Evolutionary conservation across 1,140 invertebrate genomes (phyloP), one percentile per base, ranked within the genome.

Genomic region (Drosophila kanapiae): DNA sequence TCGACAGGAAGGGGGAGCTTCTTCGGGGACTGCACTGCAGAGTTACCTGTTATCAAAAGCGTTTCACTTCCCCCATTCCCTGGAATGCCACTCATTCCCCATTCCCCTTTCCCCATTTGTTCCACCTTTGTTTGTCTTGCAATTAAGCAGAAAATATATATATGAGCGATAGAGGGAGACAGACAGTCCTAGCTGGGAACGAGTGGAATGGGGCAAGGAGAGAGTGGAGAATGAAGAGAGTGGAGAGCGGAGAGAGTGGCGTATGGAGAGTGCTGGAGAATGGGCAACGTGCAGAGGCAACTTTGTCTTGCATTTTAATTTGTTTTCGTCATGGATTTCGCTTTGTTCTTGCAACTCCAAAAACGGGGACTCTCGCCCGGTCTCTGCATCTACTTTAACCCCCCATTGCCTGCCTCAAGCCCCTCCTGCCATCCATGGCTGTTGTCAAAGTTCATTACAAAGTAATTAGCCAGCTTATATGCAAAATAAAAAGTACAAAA

Each of bases 391-490:
- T 31, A 31, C 7, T 31, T 31, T 31, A 31, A 31, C 31, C 31
- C 31, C 31, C 10, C 4, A 23, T 1, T 23, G 23, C 23, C 23
- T 3, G 3, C 5, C 10, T 7, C n/a, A n/a, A 31, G 27, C 54
- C 27, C 13, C 27, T 37, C 23, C 14, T 14, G 3, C 16, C 16
- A 49, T 38, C 48, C 49, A 29, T 6, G 14, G 27, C 38, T 83
- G 59, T 90, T 90, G 85, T 85, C 78, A 78, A 90, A 91, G 82
- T 90, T 90, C 85, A 90, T 90, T 90, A 85, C 85, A 85, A 91
- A 90, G 86, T 90, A 90, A 90, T 90, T 90, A 90, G 78, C 81
- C 48, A 68, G 65, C 77, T 70, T 70, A 83, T 80, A 83, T 83
- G 71, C 75, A 82, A 78, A 77, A 74, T 53, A 64, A 68, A 64